Percentiles rank a stretch among this genome's conserved stretches.
phyloP scores from a whole-genome alignment of 2,113 vertebrate species.

The Caloenas nicobarica region DNA sequence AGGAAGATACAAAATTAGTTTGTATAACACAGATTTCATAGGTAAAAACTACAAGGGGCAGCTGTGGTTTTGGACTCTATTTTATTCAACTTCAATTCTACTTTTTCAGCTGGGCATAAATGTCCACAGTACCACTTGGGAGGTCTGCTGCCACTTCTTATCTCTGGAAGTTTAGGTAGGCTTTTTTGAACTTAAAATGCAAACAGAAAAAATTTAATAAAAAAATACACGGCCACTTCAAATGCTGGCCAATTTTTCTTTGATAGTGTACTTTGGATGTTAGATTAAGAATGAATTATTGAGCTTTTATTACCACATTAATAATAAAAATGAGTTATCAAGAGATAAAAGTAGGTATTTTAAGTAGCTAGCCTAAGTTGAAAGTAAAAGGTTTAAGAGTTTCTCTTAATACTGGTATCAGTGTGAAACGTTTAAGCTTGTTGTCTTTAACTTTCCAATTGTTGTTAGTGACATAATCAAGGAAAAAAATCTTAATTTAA shows the following conservation, averaged over 20 bases:
- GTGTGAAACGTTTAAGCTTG: neutral
- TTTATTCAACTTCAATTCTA: neutral
- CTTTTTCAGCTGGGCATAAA: neutral
- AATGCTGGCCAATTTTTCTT: neutral
- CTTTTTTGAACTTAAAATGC: neutral
- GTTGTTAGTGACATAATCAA: neutral
- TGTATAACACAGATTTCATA: neutral
- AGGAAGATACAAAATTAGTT: neutral
- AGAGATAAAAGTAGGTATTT: neutral
- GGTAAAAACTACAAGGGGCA: slow-evolving; percentile 18
- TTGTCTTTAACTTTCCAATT: neutral
- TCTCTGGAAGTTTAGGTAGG: neutral
- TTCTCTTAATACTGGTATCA: neutral
- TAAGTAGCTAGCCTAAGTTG: neutral
- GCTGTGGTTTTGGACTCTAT: neutral
- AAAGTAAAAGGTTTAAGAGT: neutral
- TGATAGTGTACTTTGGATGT: neutral
- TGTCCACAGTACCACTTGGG: neutral
- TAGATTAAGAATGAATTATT: neutral
- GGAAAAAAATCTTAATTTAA: neutral
- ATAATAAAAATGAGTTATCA: neutral
- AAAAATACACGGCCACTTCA: neutral
- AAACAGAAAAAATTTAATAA: rapidly evolving
- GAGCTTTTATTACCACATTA: neutral
- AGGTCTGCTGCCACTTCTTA: neutral